These are phyloP conservation scores for Lamellibrachia luymesi DNA, from an alignment of 1,140 invertebrate species.

Conservation along the genomic window DNA sequence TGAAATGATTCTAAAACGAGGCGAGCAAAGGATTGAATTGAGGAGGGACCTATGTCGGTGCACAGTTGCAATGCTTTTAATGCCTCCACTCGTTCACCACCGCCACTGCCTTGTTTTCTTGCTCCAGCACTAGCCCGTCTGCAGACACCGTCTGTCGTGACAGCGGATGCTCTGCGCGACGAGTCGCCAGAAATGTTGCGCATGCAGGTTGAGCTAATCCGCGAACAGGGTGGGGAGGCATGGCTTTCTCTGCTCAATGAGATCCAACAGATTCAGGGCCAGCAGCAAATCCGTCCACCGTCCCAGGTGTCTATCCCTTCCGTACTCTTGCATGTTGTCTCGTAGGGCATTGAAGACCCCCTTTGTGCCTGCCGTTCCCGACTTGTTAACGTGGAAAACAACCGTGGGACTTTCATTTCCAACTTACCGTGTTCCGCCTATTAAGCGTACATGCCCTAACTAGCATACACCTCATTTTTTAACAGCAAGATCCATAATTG, in stretches of 20 bases:
- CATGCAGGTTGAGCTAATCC: slow-evolving; percentile 20
- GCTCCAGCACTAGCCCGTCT: background rate
- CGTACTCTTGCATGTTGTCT: background rate
- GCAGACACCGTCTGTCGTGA: background rate
- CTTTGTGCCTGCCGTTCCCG: too few species aligned
- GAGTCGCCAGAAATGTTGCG: slow-evolving; percentile 7
- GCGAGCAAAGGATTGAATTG: too few species aligned
- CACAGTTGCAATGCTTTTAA: background rate
- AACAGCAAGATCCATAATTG: too few species aligned
- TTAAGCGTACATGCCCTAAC: too few species aligned
- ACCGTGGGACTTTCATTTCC: too few species aligned
- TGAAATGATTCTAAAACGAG: too few species aligned
- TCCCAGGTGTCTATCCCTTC: background rate
- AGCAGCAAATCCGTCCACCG: background rate
- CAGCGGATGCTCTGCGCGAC: background rate
- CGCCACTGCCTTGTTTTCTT: background rate
- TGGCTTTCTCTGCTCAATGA: slow-evolving; percentile 28
- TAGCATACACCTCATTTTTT: too few species aligned
- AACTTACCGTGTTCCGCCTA: too few species aligned
- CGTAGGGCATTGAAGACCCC: background rate
- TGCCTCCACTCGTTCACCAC: background rate
- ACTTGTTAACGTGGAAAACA: too few species aligned
- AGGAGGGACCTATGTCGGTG: too few species aligned
- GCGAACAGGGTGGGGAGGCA: slow-evolving; percentile 24
- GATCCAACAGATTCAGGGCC: background rate